phyloP scores from a whole-genome alignment of 2,113 vertebrate genomes.

The Hemicordylus capensis region DNA sequence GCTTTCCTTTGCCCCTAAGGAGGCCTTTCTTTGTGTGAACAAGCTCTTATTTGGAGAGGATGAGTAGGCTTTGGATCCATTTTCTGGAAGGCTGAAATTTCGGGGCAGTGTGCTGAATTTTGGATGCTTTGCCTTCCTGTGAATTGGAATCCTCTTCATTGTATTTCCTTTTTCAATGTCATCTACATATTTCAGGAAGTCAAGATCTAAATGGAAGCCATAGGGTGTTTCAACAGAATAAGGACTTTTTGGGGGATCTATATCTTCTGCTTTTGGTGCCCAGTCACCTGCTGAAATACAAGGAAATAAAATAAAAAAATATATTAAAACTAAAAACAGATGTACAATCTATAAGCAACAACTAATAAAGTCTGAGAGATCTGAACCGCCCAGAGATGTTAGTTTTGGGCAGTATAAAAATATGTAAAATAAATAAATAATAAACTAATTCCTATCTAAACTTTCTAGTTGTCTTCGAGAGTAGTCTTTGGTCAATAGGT shows the following conservation, averaged over 20 bases:
- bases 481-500: not conserved
- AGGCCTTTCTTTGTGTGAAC: constrained; percentile 80
- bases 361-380: not conserved
- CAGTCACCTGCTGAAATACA: constrained; percentile 82
- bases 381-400: too few relatives aligned
- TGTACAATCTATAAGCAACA: not conserved
- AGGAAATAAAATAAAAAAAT: not conserved
- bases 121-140: constrained; percentile 87
- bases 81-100: constrained; percentile 94
- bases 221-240: constrained; percentile 98
- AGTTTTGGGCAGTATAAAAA: too few relatives aligned
- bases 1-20: constrained; percentile 81
- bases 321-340: not conserved
- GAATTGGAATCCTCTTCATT: constrained; percentile 92
- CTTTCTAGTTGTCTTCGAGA: not conserved
- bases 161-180: constrained; percentile 99
- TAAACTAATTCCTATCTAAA: not conserved
- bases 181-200: constrained; percentile 98
- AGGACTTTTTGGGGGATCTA: constrained; percentile 85
- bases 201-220: constrained; percentile 95
- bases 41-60: constrained; percentile 76
- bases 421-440: too few relatives aligned
- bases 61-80: constrained; percentile 64
- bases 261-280: constrained; percentile 74
- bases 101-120: constrained; percentile 96